Evolutionary conservation across 2,797 vertebrate genomes (phyloP).

Genomic region (Oreochromis grahami): DNA sequence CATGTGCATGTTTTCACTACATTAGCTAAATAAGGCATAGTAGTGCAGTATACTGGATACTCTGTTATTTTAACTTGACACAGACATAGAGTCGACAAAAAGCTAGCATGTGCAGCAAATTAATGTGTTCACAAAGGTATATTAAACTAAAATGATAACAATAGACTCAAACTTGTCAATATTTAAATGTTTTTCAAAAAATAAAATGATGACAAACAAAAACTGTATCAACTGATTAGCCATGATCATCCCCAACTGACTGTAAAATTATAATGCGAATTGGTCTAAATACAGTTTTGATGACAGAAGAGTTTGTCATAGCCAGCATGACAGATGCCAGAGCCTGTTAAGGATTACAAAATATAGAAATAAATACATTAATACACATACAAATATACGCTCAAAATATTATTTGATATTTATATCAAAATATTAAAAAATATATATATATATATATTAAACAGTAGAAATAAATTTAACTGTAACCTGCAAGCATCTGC

Average conservation of each 20-base stretch:
- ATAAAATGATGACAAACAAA: neutral
- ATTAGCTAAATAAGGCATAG: neutral
- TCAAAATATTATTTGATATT: too few species aligned
- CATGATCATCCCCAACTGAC: neutral
- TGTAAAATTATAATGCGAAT: neutral
- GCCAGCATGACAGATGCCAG: rapidly evolving
- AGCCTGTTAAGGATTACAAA: neutral
- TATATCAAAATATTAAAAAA: too few species aligned
- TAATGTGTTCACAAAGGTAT: neutral
- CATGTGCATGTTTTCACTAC: neutral
- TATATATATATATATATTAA: too few species aligned
- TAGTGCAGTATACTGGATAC: neutral
- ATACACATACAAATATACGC: neutral
- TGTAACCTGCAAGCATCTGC: neutral
- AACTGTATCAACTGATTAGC: neutral
- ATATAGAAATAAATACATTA: neutral
- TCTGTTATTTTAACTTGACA: neutral
- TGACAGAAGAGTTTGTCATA: neutral
- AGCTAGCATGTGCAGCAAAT: neutral
- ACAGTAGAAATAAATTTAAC: neutral
- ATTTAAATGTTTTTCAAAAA: neutral
- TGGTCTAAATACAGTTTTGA: neutral
- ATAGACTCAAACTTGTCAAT: neutral
- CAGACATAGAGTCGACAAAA: neutral
- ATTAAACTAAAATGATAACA: neutral